These are phyloP conservation scores for Canis aureus DNA, from an alignment of 2,113 vertebrate genomes.

Conservation along the genomic window DNA sequence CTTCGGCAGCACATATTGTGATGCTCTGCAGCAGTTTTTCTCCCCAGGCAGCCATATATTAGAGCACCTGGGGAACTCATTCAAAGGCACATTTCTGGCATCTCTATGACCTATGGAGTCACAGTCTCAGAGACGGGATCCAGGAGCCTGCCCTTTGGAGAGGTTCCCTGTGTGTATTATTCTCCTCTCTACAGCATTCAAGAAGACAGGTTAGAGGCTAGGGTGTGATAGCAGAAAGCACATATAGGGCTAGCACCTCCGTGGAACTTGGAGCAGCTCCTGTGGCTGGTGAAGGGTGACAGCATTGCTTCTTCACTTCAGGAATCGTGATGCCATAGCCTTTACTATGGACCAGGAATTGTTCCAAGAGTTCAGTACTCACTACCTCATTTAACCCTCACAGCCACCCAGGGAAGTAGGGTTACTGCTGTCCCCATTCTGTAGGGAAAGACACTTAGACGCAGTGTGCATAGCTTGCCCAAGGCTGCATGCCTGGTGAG, in stretches of 20 bases:
- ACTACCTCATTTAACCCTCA: not conserved
- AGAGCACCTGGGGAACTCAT: too few species aligned
- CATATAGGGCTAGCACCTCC: accelerated
- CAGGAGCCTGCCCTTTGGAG: not conserved
- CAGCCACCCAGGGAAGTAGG: not conserved
- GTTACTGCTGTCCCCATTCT: not conserved
- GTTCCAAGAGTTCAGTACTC: not conserved
- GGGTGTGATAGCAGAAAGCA: not conserved
- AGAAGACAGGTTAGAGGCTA: not conserved
- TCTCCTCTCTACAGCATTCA: not conserved
- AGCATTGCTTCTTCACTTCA: not conserved
- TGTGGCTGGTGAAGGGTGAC: not conserved
- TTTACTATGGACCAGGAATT: too few species aligned
- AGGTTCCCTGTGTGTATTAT: not conserved
- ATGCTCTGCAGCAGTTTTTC: too few species aligned
- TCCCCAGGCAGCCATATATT: too few species aligned
- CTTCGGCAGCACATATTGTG: not conserved
- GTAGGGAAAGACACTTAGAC: not conserved
- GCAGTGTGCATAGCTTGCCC: not conserved
- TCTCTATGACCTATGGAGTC: not conserved
- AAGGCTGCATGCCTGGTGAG: not conserved
- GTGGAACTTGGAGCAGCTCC: not conserved
- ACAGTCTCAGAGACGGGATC: not conserved
- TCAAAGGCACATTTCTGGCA: not conserved
- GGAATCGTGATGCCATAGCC: accelerated